Base-by-base conservation (phyloP, 2,888 invertebrate genomes). In the Mythimna loreyi region DNA sequence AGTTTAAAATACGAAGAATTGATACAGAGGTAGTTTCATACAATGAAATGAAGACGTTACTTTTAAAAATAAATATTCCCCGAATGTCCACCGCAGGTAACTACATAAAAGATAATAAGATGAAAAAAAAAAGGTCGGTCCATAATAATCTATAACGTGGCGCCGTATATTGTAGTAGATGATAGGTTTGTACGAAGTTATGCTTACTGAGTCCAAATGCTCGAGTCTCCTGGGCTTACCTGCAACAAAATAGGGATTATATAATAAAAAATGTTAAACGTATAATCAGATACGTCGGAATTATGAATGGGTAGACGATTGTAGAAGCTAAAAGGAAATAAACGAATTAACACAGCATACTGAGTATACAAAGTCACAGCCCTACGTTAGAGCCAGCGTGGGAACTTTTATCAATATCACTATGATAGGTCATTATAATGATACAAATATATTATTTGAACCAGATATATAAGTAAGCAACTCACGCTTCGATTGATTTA, bases 191-290 rank as follows among this genome's bases (percentile, higher is more conserved):
- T 59, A 64, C 47, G 67, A 59, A 67, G 49, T 64, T 63, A 53
- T 71, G 62, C 84, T 85, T 75, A 86, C 87, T 82, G 64, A 69
- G 49, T 50, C 21, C 50, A 50, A 84, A 79, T 67, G 66, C 64
- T 56, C 45, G 55, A 49, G 50, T 67, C 57, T 56, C 64, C 66
- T 58, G 47, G 63, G 81, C 85, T 89, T 89, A 90, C 91, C 90
- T 90, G 89, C 68, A 90, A 90, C 82, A 87, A 87, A 78, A 70
- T 68, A 73, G 49, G 72, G 70, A 78, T 81, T 62, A 74, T 68
- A 50, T 67, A 67, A 77, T 73, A 69, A 69, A 40, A 67, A 69
- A 59, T 21, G 40, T 65, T 68, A 59, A 63, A 57, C 50, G 36
- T 62, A 59, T 53, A 53, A 75, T 60, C 40, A 56, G 21, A 77